Base-by-base conservation (phyloP, 2,113 vertebrate genomes). In the Psilopogon haemacephalus region DNA sequence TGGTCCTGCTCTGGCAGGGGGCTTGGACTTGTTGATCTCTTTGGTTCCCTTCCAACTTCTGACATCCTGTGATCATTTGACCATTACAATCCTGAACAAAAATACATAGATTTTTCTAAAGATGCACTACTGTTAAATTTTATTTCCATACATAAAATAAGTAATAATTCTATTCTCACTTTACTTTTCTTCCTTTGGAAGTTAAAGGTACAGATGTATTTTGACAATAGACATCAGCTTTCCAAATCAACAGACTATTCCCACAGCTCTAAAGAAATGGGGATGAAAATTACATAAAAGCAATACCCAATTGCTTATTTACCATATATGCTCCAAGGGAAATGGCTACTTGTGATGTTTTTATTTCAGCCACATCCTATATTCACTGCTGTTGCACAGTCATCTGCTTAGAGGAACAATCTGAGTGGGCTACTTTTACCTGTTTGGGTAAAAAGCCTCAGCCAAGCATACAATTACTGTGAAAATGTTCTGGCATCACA, bases 311-410 rank as follows among this genome's bases (percentile, higher is more conserved):
- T 50, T 84, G 16, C 26, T 84, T 40, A 67, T 20, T 55, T 33
- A 20, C 23, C 27, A 58, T 18, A 74, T 10, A 33, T 23, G 6
- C 20, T 50, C 27, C 12, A 60, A 30, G 5, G 7, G 28, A 83
- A 52, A 62, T 2, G 2, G 33, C 26, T 62, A 37, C 32, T 64
- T 55, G 10, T 1, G 0, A 9, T 28, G 28, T 14, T 72, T 46
- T 81, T 62, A 38, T 65, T 84, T 81, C 60, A 70, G 40, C 11
- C 38, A 58, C 30, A 40, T 56, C 13, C 44, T 62, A 52, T 6
- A 40, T 70, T 23, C 12, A 40, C 38, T 46, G 38, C 15, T 44
- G 21, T 38, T 37, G n/a, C 44, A 88, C 32, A 52, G 15, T 19
- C 30, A 27, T 30, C 83, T 56, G 9, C 18, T 73, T 59, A 62